A percentile compares a stretch with the other conserved stretches of the same genome.
Evolutionary conservation across 2,113 vertebrate species (phyloP).

Genomic region (Diphyllodes magnificus): DNA sequence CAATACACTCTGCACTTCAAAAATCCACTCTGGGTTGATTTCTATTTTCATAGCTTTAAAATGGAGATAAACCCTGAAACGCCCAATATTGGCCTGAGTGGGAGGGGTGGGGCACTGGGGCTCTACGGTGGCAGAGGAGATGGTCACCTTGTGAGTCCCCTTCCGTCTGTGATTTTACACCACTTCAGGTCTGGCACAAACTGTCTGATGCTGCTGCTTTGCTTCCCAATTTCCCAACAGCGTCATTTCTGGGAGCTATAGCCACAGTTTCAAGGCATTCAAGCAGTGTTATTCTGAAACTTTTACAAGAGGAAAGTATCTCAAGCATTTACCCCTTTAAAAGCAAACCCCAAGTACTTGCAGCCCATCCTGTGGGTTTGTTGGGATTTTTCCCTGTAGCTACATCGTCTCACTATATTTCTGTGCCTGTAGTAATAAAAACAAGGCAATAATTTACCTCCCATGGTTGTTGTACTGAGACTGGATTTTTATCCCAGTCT

Average conservation of each 20-base stretch:
- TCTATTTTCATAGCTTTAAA: neutral
- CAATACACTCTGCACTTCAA: neutral
- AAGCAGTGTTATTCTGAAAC: neutral
- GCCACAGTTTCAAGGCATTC: neutral
- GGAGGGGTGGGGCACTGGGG: neutral
- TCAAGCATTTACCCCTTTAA: neutral
- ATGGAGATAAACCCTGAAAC: neutral
- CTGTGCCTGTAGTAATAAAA: slow-evolving; percentile 19
- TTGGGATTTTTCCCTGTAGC: neutral
- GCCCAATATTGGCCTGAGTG: neutral
- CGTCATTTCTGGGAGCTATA: neutral
- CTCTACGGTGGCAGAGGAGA: neutral
- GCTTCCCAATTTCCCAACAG: neutral
- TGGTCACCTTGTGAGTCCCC: neutral
- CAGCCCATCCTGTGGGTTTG: neutral
- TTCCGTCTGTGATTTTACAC: neutral
- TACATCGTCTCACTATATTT: neutral
- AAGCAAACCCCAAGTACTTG: neutral
- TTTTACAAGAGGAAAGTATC: neutral
- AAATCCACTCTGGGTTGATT: neutral
- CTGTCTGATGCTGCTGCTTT: neutral
- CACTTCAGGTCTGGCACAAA: neutral
- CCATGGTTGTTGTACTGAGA: neutral
- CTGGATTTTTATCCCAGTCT: slow-evolving; percentile 56
- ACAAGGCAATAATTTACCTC: slow-evolving; percentile 48